A percentile compares a stretch with the other conserved stretches of the same genome.
Evolutionary conservation across 2,797 vertebrate genomes (phyloP).

Genomic region (Chaunax sp.): DNA sequence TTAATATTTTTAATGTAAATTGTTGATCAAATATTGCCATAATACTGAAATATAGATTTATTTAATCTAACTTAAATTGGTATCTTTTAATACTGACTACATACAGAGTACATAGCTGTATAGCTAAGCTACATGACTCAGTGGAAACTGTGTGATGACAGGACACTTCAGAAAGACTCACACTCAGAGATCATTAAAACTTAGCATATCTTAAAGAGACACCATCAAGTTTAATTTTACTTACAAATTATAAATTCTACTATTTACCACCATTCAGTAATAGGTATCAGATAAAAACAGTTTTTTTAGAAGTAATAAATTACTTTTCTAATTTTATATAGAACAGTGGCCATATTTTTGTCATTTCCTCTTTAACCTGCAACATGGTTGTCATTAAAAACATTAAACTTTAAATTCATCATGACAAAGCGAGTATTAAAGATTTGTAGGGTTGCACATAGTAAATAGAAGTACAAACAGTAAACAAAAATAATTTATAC

Average conservation of each 20-base stretch:
- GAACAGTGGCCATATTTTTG: too few species aligned
- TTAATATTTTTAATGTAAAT: too few species aligned
- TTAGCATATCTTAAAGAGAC: conserved; percentile 22
- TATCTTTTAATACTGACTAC: too few species aligned
- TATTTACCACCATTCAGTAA: too few species aligned
- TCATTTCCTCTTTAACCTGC: background rate
- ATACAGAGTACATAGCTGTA: too few species aligned
- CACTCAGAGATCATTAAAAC: conserved; percentile 33
- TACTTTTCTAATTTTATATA: too few species aligned
- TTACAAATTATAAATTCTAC: background rate
- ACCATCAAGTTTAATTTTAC: background rate
- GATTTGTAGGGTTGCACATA: background rate
- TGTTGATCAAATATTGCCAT: too few species aligned
- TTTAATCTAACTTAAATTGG: too few species aligned
- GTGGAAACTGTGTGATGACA: conserved; percentile 34
- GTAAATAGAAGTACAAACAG: background rate
- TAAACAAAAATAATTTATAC: background rate
- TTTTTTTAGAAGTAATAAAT: too few species aligned
- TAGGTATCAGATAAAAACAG: too few species aligned
- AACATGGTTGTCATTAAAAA: background rate
- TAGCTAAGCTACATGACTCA: conserved; percentile 15
- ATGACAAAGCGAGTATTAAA: background rate
- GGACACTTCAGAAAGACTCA: conserved; percentile 36
- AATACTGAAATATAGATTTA: too few species aligned
- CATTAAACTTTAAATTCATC: background rate